phyloP scores from a whole-genome alignment of 2,888 invertebrate genomes.

The Hydriomena furcata region DNA sequence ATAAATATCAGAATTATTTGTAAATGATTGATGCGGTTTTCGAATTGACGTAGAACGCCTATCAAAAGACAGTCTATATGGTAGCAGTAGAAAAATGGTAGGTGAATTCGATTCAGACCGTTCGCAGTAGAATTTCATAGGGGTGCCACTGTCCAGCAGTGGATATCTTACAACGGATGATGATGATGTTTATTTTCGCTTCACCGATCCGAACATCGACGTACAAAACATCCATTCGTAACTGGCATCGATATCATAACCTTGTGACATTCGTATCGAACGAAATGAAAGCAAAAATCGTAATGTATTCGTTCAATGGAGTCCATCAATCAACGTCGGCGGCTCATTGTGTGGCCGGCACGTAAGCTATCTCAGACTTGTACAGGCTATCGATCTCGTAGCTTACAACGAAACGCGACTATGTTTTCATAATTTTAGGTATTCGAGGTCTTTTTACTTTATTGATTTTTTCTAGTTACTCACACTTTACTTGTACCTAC shows the following conservation, averaged over 20 bases:
- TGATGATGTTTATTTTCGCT: constrained; percentile 19
- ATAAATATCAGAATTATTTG: too few relatives aligned
- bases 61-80: too few relatives aligned
- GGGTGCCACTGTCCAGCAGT: background rate
- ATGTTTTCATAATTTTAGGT: constrained; percentile 9
- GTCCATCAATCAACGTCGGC: constrained; percentile 79
- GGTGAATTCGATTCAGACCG: too few relatives aligned
- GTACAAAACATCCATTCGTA: constrained; percentile 50
- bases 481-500: too few relatives aligned
- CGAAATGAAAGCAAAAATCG: constrained; percentile 81
- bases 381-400: constrained; percentile 26
- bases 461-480: too few relatives aligned
- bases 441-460: background rate
- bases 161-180: constrained; percentile 8
- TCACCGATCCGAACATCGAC: constrained; percentile 34
- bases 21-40: too few relatives aligned
- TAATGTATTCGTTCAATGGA: constrained; percentile 82
- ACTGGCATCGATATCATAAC: constrained; percentile 76
- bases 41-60: too few relatives aligned
- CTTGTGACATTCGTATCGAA: constrained; percentile 81
- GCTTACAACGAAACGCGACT: constrained; percentile 3
- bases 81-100: too few relatives aligned
- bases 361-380: constrained; percentile 62
- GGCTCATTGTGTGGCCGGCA: constrained; percentile 81
- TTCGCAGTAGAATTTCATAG: too few relatives aligned